These are phyloP conservation scores for Strix uralensis DNA, from an alignment of 2,113 vertebrate genomes.

Conservation along the genomic window DNA sequence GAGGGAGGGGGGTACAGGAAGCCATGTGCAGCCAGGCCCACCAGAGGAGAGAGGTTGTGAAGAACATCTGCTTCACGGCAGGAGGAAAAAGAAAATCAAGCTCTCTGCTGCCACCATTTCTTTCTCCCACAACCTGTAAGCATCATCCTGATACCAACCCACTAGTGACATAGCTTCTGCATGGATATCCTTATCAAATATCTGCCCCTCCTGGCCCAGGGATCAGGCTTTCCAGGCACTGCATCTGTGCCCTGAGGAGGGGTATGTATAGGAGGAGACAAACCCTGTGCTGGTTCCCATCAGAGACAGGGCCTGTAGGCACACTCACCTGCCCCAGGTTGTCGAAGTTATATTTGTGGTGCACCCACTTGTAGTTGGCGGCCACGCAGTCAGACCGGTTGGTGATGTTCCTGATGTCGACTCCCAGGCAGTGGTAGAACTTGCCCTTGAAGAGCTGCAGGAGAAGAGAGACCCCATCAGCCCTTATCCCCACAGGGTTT, in stretches of 20 bases:
- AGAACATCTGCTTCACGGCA: not conserved
- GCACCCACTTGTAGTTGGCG: conserved; percentile 96
- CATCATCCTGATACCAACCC: not conserved
- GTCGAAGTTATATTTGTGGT: conserved; percentile 99
- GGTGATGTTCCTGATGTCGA: conserved; percentile 94
- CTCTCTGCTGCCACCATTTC: conserved; percentile 1
- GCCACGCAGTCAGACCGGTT: conserved; percentile 94
- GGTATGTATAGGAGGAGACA: not conserved
- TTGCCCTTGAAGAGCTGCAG: conserved; percentile 96
- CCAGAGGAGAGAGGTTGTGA: not conserved
- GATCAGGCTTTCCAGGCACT: not conserved
- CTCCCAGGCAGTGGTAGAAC: conserved; percentile 94
- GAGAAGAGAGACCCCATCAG: not conserved
- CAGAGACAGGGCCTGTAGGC: not conserved
- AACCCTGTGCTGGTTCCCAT: not conserved
- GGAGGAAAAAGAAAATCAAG: not conserved
- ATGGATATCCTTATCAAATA: not conserved
- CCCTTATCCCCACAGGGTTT: not conserved
- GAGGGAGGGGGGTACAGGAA: not conserved
- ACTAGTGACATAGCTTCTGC: not conserved
- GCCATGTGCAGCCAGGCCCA: not conserved
- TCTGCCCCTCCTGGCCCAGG: not conserved
- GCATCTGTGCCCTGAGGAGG: not conserved
- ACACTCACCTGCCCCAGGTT: conserved; percentile 91
- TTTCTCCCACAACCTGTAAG: not conserved